phyloP scores from a whole-genome alignment of 2,888 invertebrate genomes.

The Ditylenchus weischeri region DNA sequence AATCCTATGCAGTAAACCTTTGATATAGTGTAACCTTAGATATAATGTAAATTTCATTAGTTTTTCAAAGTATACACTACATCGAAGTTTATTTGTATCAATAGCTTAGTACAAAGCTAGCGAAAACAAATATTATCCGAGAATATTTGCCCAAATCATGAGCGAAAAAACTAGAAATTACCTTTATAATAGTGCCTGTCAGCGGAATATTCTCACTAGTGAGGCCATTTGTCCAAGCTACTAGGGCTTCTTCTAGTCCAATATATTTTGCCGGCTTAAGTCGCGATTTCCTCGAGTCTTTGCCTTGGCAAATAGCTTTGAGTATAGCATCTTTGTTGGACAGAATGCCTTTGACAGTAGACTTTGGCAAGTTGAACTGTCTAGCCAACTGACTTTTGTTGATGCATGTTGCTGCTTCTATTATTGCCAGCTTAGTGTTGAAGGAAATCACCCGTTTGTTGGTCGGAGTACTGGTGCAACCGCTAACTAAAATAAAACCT shows the following conservation, averaged over 20 bases:
- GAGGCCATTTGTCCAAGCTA: background rate
- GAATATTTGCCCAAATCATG: no score
- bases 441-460: no score
- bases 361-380: conserved; percentile 7
- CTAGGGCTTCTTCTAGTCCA: background rate
- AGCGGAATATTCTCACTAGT: background rate
- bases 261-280: background rate
- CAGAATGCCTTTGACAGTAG: conserved; percentile 1
- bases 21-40: no score
- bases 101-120: no score
- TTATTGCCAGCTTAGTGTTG: no score
- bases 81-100: no score
- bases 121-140: no score
- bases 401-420: background rate
- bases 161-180: background rate
- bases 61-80: no score
- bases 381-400: conserved; percentile 7
- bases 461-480: no score
- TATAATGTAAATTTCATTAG: no score
- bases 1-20: no score
- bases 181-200: conserved; percentile 5
- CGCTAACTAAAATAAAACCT: no score
- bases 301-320: background rate
- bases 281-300: background rate
- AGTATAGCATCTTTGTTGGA: background rate